phyloP scores from a whole-genome alignment of 2,888 invertebrate species.

The Euplexia lucipara region DNA sequence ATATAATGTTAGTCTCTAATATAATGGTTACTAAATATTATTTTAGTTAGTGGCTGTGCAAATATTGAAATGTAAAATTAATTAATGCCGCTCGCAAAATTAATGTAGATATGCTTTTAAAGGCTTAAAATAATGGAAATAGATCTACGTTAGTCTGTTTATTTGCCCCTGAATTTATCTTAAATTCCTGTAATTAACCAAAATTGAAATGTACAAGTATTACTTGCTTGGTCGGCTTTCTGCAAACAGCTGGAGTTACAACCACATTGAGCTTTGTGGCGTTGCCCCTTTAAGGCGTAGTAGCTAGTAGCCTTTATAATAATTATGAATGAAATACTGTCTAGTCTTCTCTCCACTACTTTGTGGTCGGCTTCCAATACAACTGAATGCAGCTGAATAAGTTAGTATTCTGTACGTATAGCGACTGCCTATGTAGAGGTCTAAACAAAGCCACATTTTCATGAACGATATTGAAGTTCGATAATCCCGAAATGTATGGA shows the following conservation, averaged over 20 bases:
- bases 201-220: background rate
- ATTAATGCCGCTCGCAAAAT: slow-evolving; percentile 17
- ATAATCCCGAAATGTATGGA: too few species aligned
- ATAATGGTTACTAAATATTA: slow-evolving; percentile 8
- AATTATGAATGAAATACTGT: too few species aligned
- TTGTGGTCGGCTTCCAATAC: too few species aligned
- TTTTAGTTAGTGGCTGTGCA: slow-evolving; percentile 2
- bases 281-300: too few species aligned
- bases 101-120: slow-evolving; percentile 7
- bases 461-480: too few species aligned
- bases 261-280: too few species aligned
- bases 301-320: too few species aligned
- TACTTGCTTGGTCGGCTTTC: background rate
- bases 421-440: background rate
- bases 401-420: too few species aligned
- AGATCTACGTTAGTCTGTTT: background rate
- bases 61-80: slow-evolving; percentile 23
- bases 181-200: background rate
- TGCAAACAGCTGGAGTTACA: background rate
- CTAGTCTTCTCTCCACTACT: too few species aligned
- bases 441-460: too few species aligned
- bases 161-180: background rate
- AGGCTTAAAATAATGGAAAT: slow-evolving; percentile 5
- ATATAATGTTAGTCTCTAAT: too few species aligned
- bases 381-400: too few species aligned